Base-by-base conservation (phyloP, 1,140 invertebrate genomes). In the Aphelenchoides fujianensis region DNA sequence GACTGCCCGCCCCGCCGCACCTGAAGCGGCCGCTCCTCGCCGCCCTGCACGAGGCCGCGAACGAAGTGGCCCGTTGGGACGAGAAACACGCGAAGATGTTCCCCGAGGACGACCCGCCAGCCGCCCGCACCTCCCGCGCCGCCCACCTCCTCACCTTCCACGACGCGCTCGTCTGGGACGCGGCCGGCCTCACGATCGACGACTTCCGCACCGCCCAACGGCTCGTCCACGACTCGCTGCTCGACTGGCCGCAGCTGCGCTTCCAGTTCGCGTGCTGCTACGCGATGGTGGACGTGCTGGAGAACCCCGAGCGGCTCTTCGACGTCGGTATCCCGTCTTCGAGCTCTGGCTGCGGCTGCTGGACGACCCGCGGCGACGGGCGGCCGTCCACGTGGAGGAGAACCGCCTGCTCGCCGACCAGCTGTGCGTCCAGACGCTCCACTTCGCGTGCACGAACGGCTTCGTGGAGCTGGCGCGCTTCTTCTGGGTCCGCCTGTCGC, bases 161-260 rank as follows among this genome's bases (percentile, higher is more conserved):
- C n/a, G n/a, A n/a, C n/a, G n/a, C n/a, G n/a, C n/a, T n/a, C n/a
- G n/a, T n/a, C n/a, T n/a, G n/a, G n/a, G n/a, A n/a, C n/a, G n/a
- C n/a, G n/a, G n/a, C n/a, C n/a, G n/a, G n/a, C n/a, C n/a, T n/a
- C n/a, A n/a, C n/a, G n/a, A n/a, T n/a, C n/a, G n/a, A n/a, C n/a
- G n/a, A n/a, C n/a, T n/a, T n/a, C n/a, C n/a, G n/a, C n/a, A n/a
- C n/a, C n/a, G n/a, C n/a, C n/a, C n/a, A n/a, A n/a, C n/a, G n/a
- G n/a, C n/a, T n/a, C n/a, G n/a, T n/a, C n/a, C n/a, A n/a, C n/a
- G n/a, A n/a, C n/a, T n/a, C n/a, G n/a, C n/a, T 53, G 52, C 52
- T 53, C 52, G 27, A 53, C 52, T 53, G 52, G 52, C 52, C 52
- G 27, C 52, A 53, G 52, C 52, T 53, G 19, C 52, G 52, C 1